Conservation (phyloP, 1,140 invertebrate species). For the Drosophila bipectinata region DNA sequence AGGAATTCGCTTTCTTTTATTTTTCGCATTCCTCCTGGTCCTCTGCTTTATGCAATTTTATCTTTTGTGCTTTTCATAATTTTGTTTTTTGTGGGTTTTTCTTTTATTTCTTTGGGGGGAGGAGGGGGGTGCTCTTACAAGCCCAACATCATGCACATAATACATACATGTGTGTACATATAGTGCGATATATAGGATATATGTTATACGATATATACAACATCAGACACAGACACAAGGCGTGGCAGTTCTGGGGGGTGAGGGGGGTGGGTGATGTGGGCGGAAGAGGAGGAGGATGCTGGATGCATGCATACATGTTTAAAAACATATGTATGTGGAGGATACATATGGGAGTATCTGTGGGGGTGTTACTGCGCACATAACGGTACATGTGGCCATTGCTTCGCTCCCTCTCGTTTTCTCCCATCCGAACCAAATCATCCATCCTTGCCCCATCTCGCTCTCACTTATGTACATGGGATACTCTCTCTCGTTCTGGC, state of each 20-base stretch:
- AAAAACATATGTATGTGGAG: constrained; percentile 6
- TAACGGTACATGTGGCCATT: constrained; percentile 55
- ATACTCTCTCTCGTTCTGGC: constrained; percentile 15
- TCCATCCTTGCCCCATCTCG: background rate
- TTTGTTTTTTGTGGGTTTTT: constrained; percentile 1
- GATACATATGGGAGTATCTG: constrained; percentile 11
- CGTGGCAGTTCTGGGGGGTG: constrained; percentile 34
- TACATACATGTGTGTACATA: constrained; percentile 5
- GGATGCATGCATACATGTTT: constrained; percentile 9
- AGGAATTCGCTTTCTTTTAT: constrained; percentile 3
- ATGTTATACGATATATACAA: background rate
- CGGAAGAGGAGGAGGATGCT: constrained; percentile 10
- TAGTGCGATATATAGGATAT: background rate
- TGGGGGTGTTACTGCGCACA: constrained; percentile 37
- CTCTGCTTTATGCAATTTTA: constrained; percentile 4
- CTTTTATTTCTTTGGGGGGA: background rate
- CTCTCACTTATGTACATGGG: background rate
- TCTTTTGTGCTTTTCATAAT: constrained; percentile 4
- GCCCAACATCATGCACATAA: constrained; percentile 17
- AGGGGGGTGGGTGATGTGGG: background rate
- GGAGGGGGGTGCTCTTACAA: background rate
- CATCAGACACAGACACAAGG: constrained; percentile 46
- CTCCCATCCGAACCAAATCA: background rate
- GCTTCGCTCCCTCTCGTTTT: background rate
- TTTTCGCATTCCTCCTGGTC: background rate